These are phyloP conservation scores for Nycticebus coucang DNA, from an alignment of 2,113 vertebrate genomes.

Conservation along the genomic window DNA sequence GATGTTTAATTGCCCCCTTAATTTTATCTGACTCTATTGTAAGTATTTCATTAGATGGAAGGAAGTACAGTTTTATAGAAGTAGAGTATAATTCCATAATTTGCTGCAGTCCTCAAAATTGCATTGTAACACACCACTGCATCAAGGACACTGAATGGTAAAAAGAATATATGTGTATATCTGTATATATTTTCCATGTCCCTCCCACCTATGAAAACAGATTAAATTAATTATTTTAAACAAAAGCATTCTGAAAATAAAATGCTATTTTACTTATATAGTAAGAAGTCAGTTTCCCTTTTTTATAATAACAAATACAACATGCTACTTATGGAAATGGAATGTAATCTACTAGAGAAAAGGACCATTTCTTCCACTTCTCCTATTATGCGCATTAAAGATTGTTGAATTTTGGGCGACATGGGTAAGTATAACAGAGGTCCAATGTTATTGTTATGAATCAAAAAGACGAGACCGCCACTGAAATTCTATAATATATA, in stretches of 20 bases:
- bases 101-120: background rate
- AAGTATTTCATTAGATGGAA: background rate
- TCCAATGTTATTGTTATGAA: background rate
- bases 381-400: background rate
- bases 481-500: background rate
- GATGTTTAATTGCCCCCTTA: background rate
- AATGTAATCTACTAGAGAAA: background rate
- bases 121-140: background rate
- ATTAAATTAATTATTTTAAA: conserved; percentile 10
- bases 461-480: background rate
- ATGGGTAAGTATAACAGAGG: background rate
- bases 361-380: background rate
- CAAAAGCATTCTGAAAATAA: conserved; percentile 29
- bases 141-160: background rate
- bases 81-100: background rate
- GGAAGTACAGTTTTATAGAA: background rate
- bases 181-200: background rate
- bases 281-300: background rate
- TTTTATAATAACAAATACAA: background rate
- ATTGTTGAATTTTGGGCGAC: background rate
- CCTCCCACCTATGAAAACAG: background rate
- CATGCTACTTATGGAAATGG: background rate
- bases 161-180: background rate
- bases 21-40: background rate
- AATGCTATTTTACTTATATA: background rate